Base-by-base conservation (phyloP, 2,888 invertebrate genomes). In the Oxystoma pomonae region DNA sequence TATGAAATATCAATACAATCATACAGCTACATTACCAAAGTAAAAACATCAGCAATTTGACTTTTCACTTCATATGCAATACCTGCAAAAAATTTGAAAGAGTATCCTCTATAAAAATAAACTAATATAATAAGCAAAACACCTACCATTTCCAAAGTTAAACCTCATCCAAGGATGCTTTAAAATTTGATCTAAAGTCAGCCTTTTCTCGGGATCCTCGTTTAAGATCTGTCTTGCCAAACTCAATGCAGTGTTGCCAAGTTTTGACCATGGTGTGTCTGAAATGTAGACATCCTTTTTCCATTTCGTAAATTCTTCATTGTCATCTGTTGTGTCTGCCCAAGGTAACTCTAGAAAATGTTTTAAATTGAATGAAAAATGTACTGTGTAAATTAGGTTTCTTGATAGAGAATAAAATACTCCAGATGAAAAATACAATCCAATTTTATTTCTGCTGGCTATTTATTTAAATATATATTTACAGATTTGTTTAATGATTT, bases 21-120 rank as follows among this genome's bases (percentile, higher is more conserved):
- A 91, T 87, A 87, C 88, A 90, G 91, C 92, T 90, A 90, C 88
- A 90, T 89, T 87, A 89, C 92, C 92, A 92, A 92, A 92, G 92
- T 81, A 84, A 83, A 85, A 88, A 63, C 59, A 60, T 65, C 63
- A 57, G 52, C 60, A 57, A 57, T 21, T 16, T 53, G 22, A 16
- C 35, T 16, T 35, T 49, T 19, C 21, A 1, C 19, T 12, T 17
- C 16, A n/a, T 35, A 35, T 35, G 35, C 12, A 35, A 35, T 35
- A 3, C 35, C 35, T 35, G 35, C 35, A 35, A 12, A 35, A 35
- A 35, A 35, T 35, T 35, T 35, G 12, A 35, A 35, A 12, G 35
- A 35, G 3, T 7, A 35, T 35, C 3, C 3, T 35, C 12, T 35
- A 35, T 35, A 7, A 35, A n/a, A n/a, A n/a, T n/a, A n/a, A n/a